Evolutionary conservation across 37 sponge, comb jelly and placozoan species (phyloP), one percentile per base, ranked within the genome.

Genomic region (Ianthella basta): DNA sequence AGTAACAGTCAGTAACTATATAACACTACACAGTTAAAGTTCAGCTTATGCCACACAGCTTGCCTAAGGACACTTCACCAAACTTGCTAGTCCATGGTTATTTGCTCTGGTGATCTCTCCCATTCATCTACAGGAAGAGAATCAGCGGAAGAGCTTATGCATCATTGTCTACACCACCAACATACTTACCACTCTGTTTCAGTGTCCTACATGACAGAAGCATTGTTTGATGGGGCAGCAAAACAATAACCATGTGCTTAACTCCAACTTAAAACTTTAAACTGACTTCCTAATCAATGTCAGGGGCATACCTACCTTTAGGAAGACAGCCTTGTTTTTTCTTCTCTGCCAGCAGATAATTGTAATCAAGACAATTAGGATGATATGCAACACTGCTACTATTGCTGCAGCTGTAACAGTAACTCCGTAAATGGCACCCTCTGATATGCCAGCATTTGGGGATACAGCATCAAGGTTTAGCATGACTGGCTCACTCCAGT

Each of bases 101-200:
- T 75, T 12, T 75, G 78, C n/a, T 75, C 78, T 41, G 78, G 78
- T 50, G 78, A 75, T 18, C 37, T 75, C 54, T 75, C 78, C 78
- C 78, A 75, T 50, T 75, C 41, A 41, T 75, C 78, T 2, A 75
- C 54, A 19, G 78, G 78, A 20, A 75, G 25, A 20, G 38, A 40
- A 36, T 75, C 78, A 18, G 40, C 78, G 44, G 78, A 50, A 15
- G 24, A 4, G 54, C 21, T 24, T 75, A 50, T 36, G 38, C 0
- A 19, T 39, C 78, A 75, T 75, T 75, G 41, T 36, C 78, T 41
- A 39, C 40, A 1, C 78, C 78, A 40, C 78, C 78, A 40, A 75
- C 78, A 75, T 53, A 75, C n/a, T n/a, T n/a, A n/a, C 78, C 78
- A 75, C 37, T 75, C 78, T 36, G 35, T 50, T 19, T 75, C 78